phyloP scores from a whole-genome alignment of 2,888 invertebrate species.

The Himalopsyche kuldschensis region DNA sequence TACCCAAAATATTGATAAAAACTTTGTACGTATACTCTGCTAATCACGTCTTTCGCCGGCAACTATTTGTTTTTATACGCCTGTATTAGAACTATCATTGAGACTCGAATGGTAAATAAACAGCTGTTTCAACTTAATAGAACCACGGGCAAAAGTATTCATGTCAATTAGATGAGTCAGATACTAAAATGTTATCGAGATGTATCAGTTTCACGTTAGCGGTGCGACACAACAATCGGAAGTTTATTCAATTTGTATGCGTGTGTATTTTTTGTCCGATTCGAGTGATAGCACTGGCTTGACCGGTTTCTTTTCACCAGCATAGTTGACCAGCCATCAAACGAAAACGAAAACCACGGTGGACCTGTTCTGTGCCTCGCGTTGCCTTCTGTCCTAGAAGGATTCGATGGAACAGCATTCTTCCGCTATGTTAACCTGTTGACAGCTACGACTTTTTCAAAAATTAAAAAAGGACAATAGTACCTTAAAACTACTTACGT shows the following conservation, averaged over 20 bases:
- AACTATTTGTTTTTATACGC: too few relatives aligned
- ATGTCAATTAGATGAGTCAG: too few relatives aligned
- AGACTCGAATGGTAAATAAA: too few relatives aligned
- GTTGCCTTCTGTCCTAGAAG: background rate
- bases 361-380: slow-evolving; percentile 4
- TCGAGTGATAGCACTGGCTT: background rate
- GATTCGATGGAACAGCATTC: background rate
- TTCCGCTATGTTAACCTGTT: background rate
- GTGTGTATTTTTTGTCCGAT: background rate
- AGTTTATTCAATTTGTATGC: background rate
- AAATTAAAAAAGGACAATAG: too few relatives aligned
- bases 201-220: background rate
- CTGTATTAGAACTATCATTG: too few relatives aligned
- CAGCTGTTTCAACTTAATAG: too few relatives aligned
- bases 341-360: slow-evolving; percentile 12
- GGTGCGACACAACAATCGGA: background rate
- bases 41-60: too few relatives aligned
- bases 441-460: too few relatives aligned
- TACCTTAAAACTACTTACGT: too few relatives aligned
- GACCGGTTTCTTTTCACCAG: background rate
- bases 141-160: too few relatives aligned
- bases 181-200: background rate
- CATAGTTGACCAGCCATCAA: background rate
- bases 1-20: too few relatives aligned
- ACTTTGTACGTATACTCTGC: too few relatives aligned